Base-by-base conservation (phyloP, 2,113 vertebrate genomes). In the Plecturocebus donacophilus region DNA sequence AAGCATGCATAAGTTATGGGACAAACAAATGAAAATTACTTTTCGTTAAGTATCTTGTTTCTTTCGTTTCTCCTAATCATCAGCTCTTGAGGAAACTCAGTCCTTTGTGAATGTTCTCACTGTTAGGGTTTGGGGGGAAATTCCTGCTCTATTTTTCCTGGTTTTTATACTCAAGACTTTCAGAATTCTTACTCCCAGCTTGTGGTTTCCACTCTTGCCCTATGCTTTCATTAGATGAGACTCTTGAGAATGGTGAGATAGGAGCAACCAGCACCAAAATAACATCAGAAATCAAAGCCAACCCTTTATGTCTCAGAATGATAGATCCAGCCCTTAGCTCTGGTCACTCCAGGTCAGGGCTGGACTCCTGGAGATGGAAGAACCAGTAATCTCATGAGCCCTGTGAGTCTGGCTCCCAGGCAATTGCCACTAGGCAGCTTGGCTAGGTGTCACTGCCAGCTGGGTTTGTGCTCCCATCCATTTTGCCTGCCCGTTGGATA, bases 211-310 rank as follows among this genome's bases (percentile, higher is more conserved):
- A 75, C 7, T 23, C 35, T 88, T 80, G n/a, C 83, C 1, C 10
- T 61, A 40, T 68, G 8, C 61, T 89, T 79, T 96, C 30, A 47
- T 91, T 47, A 75, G 61, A 56, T 3, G 13, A 77, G 47, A 47
- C 73, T 8, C 23, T 93, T 86, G 30, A 77, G 56, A 92, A 91
- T n/a, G 76, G 30, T 66, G 54, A 75, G 4, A 1, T 77, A 73
- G 30, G 54, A 94, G 76, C 21, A 42, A 3, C 7, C 40, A n/a
- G 21, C 14, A 30, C 6, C 10, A 94, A 79, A 91, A 73, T 81
- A 75, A 52, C 32, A 86, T 30, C 68, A 77, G 89, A 96, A 91
- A 47, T 77, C 38, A 85, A 84, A 90, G 73, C 17, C 25, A 93
- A 19, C 30, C 35, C n/a, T 86, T 68, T 38, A 5, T 71, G 35